Evolutionary conservation across 2,888 invertebrate species (phyloP), one percentile per base, ranked within the genome.

Genomic region (Apodemia mormo): DNA sequence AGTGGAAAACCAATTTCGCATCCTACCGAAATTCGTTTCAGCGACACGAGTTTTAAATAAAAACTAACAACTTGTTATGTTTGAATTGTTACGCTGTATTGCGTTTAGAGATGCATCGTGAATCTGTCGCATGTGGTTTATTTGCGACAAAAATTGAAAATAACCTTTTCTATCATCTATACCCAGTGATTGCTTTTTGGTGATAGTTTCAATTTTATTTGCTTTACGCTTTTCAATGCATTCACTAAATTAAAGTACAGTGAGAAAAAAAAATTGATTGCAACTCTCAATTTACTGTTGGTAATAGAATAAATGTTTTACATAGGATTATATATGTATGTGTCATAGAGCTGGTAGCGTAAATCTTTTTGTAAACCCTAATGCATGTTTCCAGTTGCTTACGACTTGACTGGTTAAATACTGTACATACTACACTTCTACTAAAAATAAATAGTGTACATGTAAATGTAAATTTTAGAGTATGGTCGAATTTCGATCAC

Each of bases 1-100:
- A 84, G 82, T 80, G 84, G 82, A 86, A 89, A 88, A 86, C 82
- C 87, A 87, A 87, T 87, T 85, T 83, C 80, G 75, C 74, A 75
- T 75, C 80, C 78, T 79, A 79, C 77, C 76, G 76, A 79, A 81
- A 81, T 80, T 78, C 79, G 80, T 81, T 80, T 78, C 75, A 73
- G 74, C 75, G 77, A 71, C 68, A 77, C 78, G 77, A 79, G 77
- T 79, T 83, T 82, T 81, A 79, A 84, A 84, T 82, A 82, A 83
- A 84, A 85, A 78, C 78, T 80, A 79, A 78, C 76, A 74, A 73
- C 71, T 72, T 71, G 75, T 73, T 72, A 76, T 73, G 68, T 76
- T 70, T 73, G 73, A 73, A 76, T 73, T 73, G 73, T 73, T 78
- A 78, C 71, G 70, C 72, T 64, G 71, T 6, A 54, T 67, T 54